Conservation (phyloP, 2,888 invertebrate genomes). For the Xylota segnis region DNA sequence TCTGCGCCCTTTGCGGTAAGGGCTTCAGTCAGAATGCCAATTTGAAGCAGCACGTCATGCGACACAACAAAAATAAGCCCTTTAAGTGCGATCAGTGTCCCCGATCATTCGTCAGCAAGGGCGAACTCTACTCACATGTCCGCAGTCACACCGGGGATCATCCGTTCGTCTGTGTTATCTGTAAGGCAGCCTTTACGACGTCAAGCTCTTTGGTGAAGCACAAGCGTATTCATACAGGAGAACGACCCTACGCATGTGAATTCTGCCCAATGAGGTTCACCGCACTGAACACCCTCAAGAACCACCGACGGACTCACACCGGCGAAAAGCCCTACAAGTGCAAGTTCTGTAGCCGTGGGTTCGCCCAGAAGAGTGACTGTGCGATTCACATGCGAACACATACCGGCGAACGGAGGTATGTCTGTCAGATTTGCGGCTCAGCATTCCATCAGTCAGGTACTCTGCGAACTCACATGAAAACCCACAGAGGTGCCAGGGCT, state of each 20-base stretch:
- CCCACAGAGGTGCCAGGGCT: slow-evolving; percentile 80
- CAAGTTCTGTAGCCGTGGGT: slow-evolving; percentile 86
- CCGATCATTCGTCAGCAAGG: slow-evolving; percentile 84
- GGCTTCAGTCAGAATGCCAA: slow-evolving; percentile 87
- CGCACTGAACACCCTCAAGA: slow-evolving; percentile 86
- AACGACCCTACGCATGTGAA: slow-evolving; percentile 87
- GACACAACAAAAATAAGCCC: slow-evolving; percentile 86
- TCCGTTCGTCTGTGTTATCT: slow-evolving; percentile 86
- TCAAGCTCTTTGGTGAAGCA: slow-evolving; percentile 87
- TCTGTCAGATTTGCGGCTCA: slow-evolving; percentile 84
- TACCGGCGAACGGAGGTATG: slow-evolving; percentile 83
- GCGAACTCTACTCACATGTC: slow-evolving; percentile 86
- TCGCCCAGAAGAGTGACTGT: slow-evolving; percentile 87
- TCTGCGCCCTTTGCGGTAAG: slow-evolving; percentile 86
- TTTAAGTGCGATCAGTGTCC: slow-evolving; percentile 84
- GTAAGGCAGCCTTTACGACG: slow-evolving; percentile 86
- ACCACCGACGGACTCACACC: slow-evolving; percentile 86
- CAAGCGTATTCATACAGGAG: slow-evolving; percentile 86
- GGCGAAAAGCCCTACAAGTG: slow-evolving; percentile 86
- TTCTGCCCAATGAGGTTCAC: slow-evolving; percentile 86
- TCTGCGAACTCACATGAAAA: slow-evolving; percentile 85
- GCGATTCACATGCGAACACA: slow-evolving; percentile 86
- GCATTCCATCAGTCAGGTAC: slow-evolving; percentile 86
- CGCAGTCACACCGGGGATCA: slow-evolving; percentile 87
- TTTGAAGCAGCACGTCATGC: slow-evolving; percentile 86